A percentile compares a stretch with the other conserved stretches of the same genome.
These are phyloP conservation scores for Poeciliopsis paucimaculata DNA, from an alignment of 2,797 vertebrate species.

Conservation along the genomic window DNA sequence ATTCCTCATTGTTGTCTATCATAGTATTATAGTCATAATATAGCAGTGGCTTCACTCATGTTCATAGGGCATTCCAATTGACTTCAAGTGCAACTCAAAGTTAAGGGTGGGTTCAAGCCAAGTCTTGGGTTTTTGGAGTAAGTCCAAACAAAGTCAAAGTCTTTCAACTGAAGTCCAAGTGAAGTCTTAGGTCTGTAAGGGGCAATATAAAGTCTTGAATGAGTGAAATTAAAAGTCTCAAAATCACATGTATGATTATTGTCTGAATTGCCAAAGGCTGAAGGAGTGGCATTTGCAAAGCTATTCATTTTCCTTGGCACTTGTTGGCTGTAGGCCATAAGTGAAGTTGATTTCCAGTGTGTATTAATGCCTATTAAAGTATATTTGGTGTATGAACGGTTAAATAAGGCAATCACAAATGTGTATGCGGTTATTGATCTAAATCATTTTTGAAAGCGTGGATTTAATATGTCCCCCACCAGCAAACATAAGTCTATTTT, in stretches of 20 bases:
- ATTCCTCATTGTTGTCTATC: not conserved
- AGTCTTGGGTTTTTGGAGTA: not conserved
- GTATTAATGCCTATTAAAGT: not conserved
- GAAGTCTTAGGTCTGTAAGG: not conserved
- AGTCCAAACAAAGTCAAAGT: not conserved
- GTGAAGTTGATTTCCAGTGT: not conserved
- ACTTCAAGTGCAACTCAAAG: not conserved
- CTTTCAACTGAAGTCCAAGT: not conserved
- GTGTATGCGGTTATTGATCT: not conserved
- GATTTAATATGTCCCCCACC: not conserved
- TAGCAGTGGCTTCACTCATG: not conserved
- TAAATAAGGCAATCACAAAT: not conserved
- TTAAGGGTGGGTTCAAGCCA: not conserved
- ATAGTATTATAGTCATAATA: constrained; percentile 16
- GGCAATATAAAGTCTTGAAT: not conserved
- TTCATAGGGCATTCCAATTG: not conserved
- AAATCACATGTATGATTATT: not conserved
- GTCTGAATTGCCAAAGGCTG: not conserved
- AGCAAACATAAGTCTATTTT: not conserved
- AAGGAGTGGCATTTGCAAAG: not conserved
- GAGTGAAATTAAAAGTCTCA: not conserved
- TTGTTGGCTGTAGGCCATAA: not conserved
- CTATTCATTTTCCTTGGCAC: not conserved
- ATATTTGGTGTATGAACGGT: not conserved
- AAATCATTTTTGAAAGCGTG: not conserved